phyloP scores from a whole-genome alignment of 2,113 vertebrate genomes.

The Dasypus novemcinctus region DNA sequence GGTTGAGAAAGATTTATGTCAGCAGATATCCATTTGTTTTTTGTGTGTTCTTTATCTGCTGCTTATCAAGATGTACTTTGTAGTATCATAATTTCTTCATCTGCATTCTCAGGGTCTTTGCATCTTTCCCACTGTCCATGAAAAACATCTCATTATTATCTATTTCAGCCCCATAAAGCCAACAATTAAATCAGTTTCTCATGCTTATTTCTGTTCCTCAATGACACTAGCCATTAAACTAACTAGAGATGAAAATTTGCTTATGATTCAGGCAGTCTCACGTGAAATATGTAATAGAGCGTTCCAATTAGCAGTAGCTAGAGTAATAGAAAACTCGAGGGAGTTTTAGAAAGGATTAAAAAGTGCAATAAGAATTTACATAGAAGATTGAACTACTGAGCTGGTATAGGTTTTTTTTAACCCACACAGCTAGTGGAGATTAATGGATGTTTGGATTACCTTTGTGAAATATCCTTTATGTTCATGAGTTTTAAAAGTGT shows the following conservation, averaged over 20 bases:
- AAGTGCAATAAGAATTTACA: slow-evolving; percentile 59
- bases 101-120: slow-evolving; percentile 33
- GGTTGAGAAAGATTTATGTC: slow-evolving; percentile 65
- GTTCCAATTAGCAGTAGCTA: slow-evolving; percentile 72
- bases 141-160: slow-evolving; percentile 76
- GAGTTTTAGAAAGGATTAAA: neutral
- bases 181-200: slow-evolving; percentile 76
- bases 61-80: slow-evolving; percentile 73
- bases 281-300: slow-evolving; percentile 69
- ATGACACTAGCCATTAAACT: slow-evolving; percentile 64
- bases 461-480: neutral
- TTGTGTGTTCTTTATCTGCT: slow-evolving; percentile 69
- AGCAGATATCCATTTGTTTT: slow-evolving; percentile 63
- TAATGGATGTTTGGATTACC: neutral
- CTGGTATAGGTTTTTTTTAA: neutral
- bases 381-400: slow-evolving; percentile 39
- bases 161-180: neutral
- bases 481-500: neutral
- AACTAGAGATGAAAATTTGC: slow-evolving; percentile 75
- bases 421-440: neutral
- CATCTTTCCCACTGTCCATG: slow-evolving; percentile 77
- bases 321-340: neutral
- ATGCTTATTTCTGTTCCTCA: slow-evolving; percentile 71
- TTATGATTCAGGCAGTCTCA: slow-evolving; percentile 56
- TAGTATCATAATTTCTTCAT: slow-evolving; percentile 69